Base-by-base conservation (phyloP, 2,113 vertebrate genomes). In the Malurus elegans region DNA sequence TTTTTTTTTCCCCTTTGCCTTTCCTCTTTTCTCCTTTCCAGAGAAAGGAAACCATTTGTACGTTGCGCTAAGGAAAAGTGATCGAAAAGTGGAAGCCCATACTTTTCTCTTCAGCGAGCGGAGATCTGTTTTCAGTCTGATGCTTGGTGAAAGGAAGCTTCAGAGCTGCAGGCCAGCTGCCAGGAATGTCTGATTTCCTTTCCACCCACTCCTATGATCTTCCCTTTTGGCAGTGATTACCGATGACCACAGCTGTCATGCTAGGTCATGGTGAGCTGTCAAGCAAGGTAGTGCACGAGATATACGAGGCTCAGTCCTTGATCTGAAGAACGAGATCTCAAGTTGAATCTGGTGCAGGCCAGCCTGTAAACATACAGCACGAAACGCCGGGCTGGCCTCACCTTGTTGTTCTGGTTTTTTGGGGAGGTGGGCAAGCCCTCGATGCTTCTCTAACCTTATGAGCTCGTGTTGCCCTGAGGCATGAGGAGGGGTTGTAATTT, bases 261-360 rank as follows among this genome's bases (percentile, higher is more conserved):
- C 94, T 97, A 87, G 96, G 95, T 96, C 97, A 97, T 96, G 95
- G 94, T 93, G 84, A 97, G 84, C 94, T 97, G 95, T 97, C 95
- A 97, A 92, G 93, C 66, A 83, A 95, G 93, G 93, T 86, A 92
- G 91, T 72, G 81, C 72, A 94, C 18, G 60, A 91, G 84, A 93
- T 71, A 74, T 91, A 95, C 8, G 85, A 92, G 91, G 86, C 72
- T 69, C 53, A 81, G 94, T n/a, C 92, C 95, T 94, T 96, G 91
- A 95, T 86, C 57, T 89, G 88, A 75, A 64, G 91, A 96, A 71
- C 72, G 48, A 51, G 64, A 73, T 81, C 88, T 88, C 91, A 91
- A 91, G 65, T 14, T 60, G 42, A 84, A 79, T 62, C 65, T 85
- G 47, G 61, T 92, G 54, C 91, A 48, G 89, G 78, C 58, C 64